phyloP scores from a whole-genome alignment of 2,797 vertebrate genomes.

The Acanthurus tractus region DNA sequence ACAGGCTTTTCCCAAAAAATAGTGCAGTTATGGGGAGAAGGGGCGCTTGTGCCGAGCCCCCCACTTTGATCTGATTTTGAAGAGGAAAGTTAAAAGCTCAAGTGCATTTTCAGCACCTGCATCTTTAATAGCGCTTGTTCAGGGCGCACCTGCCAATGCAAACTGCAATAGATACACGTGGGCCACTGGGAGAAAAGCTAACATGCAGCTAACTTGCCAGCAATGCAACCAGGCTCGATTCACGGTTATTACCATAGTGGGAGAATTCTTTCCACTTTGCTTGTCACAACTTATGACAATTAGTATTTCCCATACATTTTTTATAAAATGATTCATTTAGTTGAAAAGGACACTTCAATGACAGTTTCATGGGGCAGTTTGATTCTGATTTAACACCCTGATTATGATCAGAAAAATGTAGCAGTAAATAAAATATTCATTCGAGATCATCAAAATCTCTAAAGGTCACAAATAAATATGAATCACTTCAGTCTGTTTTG shows the following conservation, averaged over 20 bases:
- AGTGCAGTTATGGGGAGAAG: slow-evolving; percentile 56
- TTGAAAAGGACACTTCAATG: no score
- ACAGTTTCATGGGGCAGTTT: no score
- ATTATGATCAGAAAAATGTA: no score
- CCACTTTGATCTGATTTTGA: slow-evolving; percentile 56
- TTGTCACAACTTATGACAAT: no score
- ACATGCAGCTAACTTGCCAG: slow-evolving; percentile 6
- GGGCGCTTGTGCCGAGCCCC: slow-evolving; percentile 45
- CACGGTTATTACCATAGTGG: background rate
- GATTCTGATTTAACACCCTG: no score
- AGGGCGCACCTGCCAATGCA: slow-evolving; percentile 45
- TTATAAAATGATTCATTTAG: no score
- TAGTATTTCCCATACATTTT: no score
- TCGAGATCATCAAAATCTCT: no score
- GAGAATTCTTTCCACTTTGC: background rate
- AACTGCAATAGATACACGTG: slow-evolving; percentile 17
- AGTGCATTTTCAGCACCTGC: slow-evolving; percentile 49
- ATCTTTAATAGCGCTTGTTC: slow-evolving; percentile 33
- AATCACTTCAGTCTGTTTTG: no score
- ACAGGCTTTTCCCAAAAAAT: slow-evolving; percentile 66
- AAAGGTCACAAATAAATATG: no score
- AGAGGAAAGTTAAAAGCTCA: slow-evolving; percentile 41
- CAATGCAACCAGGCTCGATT: slow-evolving; percentile 23
- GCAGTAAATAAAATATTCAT: no score
- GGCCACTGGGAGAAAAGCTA: slow-evolving; percentile 14